Evolutionary conservation across 1,140 invertebrate species (phyloP).

Genomic region (Hydropsyche tenuis): DNA sequence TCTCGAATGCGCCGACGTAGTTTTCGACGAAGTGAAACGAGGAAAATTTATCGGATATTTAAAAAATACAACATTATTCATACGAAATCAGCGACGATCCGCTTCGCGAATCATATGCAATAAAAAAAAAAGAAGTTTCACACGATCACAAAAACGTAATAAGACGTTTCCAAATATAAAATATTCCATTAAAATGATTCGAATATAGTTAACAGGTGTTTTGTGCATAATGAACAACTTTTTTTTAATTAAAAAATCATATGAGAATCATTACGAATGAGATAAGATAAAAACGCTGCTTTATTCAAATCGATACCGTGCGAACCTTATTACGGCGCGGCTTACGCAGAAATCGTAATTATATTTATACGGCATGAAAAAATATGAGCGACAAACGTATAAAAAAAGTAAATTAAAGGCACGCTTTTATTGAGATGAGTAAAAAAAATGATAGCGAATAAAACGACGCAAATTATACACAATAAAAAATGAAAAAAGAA

Average conservation of each 20-base stretch:
- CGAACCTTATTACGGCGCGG: background rate
- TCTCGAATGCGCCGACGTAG: no score
- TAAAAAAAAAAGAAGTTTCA: background rate
- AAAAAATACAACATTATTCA: no score
- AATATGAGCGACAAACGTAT: no score
- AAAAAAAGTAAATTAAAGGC: no score
- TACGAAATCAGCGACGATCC: no score
- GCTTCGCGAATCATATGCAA: no score
- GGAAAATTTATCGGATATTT: no score
- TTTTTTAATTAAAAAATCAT: background rate
- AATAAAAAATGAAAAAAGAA: background rate
- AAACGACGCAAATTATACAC: background rate
- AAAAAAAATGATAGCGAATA: no score
- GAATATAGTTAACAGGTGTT: background rate
- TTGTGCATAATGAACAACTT: background rate
- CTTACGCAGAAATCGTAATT: no score
- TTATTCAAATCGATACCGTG: conserved; percentile 16
- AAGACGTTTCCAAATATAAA: background rate
- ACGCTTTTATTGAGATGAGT: no score
- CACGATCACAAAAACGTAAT: background rate
- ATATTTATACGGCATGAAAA: no score
- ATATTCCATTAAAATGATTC: background rate
- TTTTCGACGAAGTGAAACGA: no score
- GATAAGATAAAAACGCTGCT: background rate
- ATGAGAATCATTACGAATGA: conserved; percentile 1